Evolutionary conservation across 2,888 invertebrate genomes (phyloP).

Genomic region (Cyaniris semiargus): DNA sequence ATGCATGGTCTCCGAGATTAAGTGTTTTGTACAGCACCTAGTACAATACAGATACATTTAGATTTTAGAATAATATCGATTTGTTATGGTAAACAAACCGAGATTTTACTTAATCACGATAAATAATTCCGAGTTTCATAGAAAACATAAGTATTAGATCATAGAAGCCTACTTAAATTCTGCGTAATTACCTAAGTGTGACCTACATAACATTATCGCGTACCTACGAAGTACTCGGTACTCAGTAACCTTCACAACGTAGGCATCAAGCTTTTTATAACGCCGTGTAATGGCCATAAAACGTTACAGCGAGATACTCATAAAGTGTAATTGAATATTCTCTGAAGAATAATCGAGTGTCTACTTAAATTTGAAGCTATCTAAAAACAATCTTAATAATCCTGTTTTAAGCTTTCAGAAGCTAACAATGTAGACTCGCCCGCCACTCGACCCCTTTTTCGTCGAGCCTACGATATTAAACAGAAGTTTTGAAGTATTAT

Average conservation of each 20-base stretch:
- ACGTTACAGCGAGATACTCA: neutral
- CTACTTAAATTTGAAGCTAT: slow-evolving; percentile 18
- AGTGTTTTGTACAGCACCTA: too few species aligned
- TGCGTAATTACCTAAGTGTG: neutral
- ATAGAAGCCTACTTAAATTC: neutral
- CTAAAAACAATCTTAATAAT: slow-evolving; percentile 29
- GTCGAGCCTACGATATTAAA: slow-evolving; percentile 9
- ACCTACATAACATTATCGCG: neutral
- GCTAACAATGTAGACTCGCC: slow-evolving; percentile 19
- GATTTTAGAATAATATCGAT: neutral
- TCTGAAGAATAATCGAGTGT: slow-evolving; percentile 5
- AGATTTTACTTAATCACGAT: neutral
- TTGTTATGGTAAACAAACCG: neutral
- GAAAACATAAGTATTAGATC: neutral
- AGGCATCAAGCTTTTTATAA: neutral
- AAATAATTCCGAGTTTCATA: neutral
- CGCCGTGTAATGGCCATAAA: neutral
- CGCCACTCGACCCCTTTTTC: slow-evolving; percentile 23
- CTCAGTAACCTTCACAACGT: neutral
- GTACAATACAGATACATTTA: too few species aligned
- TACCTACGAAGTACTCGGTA: neutral
- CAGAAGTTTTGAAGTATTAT: neutral
- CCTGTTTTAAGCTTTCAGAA: slow-evolving; percentile 26
- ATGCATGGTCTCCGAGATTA: neutral
- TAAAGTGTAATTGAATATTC: neutral